Conservation (phyloP, 1,140 invertebrate species). For the Whitmania pigra region DNA sequence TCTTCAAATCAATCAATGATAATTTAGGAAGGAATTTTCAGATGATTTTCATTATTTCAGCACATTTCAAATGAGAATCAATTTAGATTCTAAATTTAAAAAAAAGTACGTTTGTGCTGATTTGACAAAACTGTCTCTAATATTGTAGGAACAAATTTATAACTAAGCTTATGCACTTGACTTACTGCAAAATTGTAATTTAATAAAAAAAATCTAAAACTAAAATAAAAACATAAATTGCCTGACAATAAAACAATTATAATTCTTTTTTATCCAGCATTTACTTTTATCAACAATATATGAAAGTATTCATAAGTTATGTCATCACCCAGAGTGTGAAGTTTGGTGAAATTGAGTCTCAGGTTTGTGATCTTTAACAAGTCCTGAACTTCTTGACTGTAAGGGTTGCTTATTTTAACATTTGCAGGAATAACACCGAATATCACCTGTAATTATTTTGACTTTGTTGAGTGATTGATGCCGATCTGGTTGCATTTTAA, state of each 20-base stretch:
- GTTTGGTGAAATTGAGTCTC: slow-evolving; percentile 78
- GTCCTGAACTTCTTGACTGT: slow-evolving; percentile 76
- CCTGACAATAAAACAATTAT: too few species aligned
- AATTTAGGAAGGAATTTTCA: background rate
- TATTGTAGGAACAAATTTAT: too few species aligned
- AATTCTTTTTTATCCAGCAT: too few species aligned
- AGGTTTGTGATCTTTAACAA: slow-evolving; percentile 86
- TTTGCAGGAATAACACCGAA: slow-evolving; percentile 77
- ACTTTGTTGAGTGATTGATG: background rate
- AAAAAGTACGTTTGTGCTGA: too few species aligned
- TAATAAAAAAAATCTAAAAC: too few species aligned
- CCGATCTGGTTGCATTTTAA: background rate
- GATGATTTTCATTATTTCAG: background rate
- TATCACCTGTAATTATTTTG: slow-evolving; percentile 53
- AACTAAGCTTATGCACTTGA: too few species aligned
- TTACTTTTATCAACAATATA: background rate
- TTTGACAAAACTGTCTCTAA: too few species aligned
- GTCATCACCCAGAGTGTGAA: slow-evolving; percentile 65
- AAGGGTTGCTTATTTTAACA: slow-evolving; percentile 71
- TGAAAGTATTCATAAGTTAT: background rate
- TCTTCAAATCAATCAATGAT: background rate
- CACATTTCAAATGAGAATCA: background rate
- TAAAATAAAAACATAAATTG: too few species aligned
- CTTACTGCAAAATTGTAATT: too few species aligned
- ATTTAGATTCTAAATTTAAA: too few species aligned